Base-by-base conservation (phyloP, 2,888 invertebrate genomes). In the Drosophila rubida region DNA sequence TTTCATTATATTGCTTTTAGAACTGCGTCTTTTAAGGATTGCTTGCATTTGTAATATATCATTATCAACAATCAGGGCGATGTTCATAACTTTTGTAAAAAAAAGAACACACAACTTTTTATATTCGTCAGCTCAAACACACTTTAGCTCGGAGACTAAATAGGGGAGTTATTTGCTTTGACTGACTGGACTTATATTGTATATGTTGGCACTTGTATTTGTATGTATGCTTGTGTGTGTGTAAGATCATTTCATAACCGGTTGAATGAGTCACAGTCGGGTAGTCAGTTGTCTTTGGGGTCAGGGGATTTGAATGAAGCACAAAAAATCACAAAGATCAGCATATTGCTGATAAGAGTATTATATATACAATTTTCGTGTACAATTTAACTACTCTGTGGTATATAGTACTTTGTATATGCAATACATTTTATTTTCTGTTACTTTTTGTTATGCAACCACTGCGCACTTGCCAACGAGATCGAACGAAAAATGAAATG, bases 391-490 rank as follows among this genome's bases (percentile, higher is more conserved):
- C 35, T 37, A 37, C 23, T 23, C 16, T 30, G 35, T 32, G 42
- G 9, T 9, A 13, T 42, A 14, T 30, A 48, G 57, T 57, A 48
- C 30, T 46, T 22, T 39, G 25, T 41, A n/a, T 32, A n/a, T 32
- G 30, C 30, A 23, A 23, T 25, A 27, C 23, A 19, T n/a, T 39
- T 9, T 60, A 27, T 32, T 30, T 39, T 30, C 27, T 14, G 13
- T 19, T 22, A 30, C 19, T 30, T 13, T 39, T 13, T 53, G 25
- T 41, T 63, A 58, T 68, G 58, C 49, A 67, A 61, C 19, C 51
- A 72, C 73, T 59, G 48, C 35, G 53, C 73, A 74, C 68, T 61
- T 55, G 58, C 19, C 48, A 61, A 67, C 45, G 16, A 39, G 1
- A 49, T 30, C 30, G 45, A 45, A 46, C 48, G 50, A 37, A 35